Evolutionary conservation across 1,140 invertebrate species (phyloP).

Genomic region (Phenacoccus solenopsis): DNA sequence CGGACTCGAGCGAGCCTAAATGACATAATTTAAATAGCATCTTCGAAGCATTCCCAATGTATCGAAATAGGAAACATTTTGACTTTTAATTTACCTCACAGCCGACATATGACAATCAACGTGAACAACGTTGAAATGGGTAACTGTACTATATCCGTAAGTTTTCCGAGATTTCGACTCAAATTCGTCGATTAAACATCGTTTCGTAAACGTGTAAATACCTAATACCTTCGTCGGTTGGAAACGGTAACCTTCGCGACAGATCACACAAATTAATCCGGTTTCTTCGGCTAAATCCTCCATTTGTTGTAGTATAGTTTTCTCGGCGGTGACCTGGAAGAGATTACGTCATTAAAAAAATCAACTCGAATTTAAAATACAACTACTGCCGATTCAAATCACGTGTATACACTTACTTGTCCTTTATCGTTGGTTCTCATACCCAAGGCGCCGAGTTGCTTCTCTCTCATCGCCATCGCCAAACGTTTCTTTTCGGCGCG

Average conservation of each 20-base stretch:
- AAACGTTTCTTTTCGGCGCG: conserved; percentile 87
- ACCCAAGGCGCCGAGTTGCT: conserved; percentile 85
- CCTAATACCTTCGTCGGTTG: conserved; percentile 82
- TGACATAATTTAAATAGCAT: no score
- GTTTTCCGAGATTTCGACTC: conserved; percentile 75
- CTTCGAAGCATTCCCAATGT: no score
- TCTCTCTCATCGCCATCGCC: conserved; percentile 94
- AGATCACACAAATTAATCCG: conserved; percentile 94
- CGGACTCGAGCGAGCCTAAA: conserved; percentile 51
- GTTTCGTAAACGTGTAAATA: conserved; percentile 94
- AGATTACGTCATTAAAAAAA: conserved; percentile 29
- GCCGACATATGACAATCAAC: conserved; percentile 96
- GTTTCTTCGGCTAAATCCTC: conserved; percentile 90
- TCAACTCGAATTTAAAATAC: no score
- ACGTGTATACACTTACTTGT: conserved; percentile 36
- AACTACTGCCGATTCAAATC: no score
- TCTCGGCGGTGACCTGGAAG: conserved; percentile 61
- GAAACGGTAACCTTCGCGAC: conserved; percentile 93
- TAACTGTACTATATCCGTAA: conserved; percentile 83
- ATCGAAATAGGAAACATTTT: neutral
- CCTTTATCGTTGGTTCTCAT: conserved; percentile 92
- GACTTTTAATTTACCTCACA: conserved; percentile 43
- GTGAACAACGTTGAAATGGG: conserved; percentile 97
- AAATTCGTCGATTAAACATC: conserved; percentile 86
- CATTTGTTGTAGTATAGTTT: conserved; percentile 73